Evolutionary conservation across 35 echinoderm and acorn worm species (phyloP).

Genomic region (Lytechinus pictus): DNA sequence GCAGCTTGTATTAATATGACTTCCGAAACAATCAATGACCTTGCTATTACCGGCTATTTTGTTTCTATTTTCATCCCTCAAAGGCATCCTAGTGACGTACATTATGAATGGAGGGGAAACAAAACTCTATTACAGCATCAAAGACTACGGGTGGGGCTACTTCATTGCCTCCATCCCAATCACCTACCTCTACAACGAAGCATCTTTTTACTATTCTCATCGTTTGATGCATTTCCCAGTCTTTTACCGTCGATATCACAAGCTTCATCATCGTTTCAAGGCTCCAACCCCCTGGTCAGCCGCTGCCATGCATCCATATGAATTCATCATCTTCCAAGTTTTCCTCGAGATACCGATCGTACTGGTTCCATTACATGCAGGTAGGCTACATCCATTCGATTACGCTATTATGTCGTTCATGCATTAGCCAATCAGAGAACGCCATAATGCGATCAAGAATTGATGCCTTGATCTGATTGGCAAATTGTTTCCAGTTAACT

Average conservation of each 20-base stretch:
- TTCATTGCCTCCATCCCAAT: background rate
- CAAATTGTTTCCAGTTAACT: background rate
- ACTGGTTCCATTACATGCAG: background rate
- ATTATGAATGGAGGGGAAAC: background rate
- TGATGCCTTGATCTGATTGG: background rate
- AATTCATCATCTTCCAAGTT: background rate
- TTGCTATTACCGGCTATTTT: background rate
- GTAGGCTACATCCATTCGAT: background rate
- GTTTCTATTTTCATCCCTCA: background rate
- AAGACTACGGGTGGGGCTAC: background rate
- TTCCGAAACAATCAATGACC: no score
- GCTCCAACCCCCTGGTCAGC: background rate
- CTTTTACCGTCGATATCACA: background rate
- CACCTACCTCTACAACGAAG: background rate
- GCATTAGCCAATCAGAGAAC: background rate
- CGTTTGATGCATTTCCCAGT: background rate
- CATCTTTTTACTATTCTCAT: background rate
- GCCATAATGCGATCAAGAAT: background rate
- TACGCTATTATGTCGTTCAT: background rate
- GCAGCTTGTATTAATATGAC: no score
- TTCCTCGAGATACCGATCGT: background rate
- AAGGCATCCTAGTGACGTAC: background rate
- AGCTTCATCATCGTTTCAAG: background rate
- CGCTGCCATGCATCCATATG: background rate
- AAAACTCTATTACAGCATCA: background rate